These are phyloP conservation scores for Eumacrocentrus americanus DNA, from an alignment of 2,888 invertebrate genomes.

Conservation along the genomic window DNA sequence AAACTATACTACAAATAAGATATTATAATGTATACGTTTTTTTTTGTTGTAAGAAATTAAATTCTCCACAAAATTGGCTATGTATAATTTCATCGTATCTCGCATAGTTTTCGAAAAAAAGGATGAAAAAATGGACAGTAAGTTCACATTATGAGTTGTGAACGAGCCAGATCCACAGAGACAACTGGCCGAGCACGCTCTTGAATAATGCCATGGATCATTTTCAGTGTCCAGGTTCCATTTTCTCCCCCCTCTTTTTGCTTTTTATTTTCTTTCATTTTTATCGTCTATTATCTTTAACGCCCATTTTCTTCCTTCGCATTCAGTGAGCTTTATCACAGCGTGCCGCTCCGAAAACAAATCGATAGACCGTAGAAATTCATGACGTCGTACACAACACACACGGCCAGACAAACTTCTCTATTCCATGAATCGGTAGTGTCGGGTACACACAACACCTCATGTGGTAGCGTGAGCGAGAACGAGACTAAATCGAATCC, in stretches of 20 bases:
- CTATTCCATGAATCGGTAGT: slow-evolving; percentile 19
- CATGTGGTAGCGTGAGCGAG: background rate
- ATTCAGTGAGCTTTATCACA: slow-evolving; percentile 8
- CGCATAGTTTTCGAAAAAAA: too few relatives aligned
- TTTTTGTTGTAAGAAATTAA: too few relatives aligned
- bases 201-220: slow-evolving; percentile 24
- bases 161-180: slow-evolving; percentile 25
- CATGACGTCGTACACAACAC: slow-evolving; percentile 25
- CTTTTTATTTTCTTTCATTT: slow-evolving; percentile 9
- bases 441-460: background rate
- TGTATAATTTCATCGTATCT: too few relatives aligned
- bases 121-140: background rate
- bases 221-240: slow-evolving; percentile 10
- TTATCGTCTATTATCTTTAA: too few relatives aligned
- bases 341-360: slow-evolving; percentile 13
- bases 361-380: slow-evolving; percentile 30
- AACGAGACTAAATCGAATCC: background rate
- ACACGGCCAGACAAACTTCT: slow-evolving; percentile 9
- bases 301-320: background rate
- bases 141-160: slow-evolving; percentile 26
- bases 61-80: too few relatives aligned
- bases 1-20: too few relatives aligned
- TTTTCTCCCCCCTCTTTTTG: slow-evolving; percentile 5
- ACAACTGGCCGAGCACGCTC: slow-evolving; percentile 20
- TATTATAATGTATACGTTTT: too few relatives aligned